A percentile compares a stretch with the other conserved stretches of the same genome.
These are phyloP conservation scores for Drosophila baimaii DNA, from an alignment of 1,140 invertebrate genomes.

Conservation along the genomic window DNA sequence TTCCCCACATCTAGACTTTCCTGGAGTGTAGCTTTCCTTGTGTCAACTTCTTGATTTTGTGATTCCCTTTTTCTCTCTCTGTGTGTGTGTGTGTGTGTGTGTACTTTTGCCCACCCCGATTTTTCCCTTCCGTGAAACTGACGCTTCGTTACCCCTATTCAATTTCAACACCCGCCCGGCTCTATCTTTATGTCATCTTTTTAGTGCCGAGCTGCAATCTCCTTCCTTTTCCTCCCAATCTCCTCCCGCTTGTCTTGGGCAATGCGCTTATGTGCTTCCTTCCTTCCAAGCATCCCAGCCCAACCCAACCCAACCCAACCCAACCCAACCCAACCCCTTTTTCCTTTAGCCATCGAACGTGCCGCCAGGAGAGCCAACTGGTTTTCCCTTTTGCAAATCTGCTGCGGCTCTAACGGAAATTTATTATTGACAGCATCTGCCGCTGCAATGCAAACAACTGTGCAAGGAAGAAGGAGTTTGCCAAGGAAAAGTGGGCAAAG, in stretches of 20 bases:
- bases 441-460: slow-evolving; percentile 79
- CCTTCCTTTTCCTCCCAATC: slow-evolving; percentile 39
- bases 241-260: slow-evolving; percentile 45
- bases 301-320: no score
- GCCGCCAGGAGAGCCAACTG: slow-evolving; percentile 52
- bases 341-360: slow-evolving; percentile 38
- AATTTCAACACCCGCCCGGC: slow-evolving; percentile 75
- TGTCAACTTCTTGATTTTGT: not conserved
- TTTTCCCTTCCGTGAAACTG: slow-evolving; percentile 7
- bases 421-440: slow-evolving; percentile 83
- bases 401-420: slow-evolving; percentile 82
- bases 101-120: not conserved
- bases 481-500: slow-evolving; percentile 21
- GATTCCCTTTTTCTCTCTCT: not conserved
- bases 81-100: not conserved
- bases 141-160: slow-evolving; percentile 67
- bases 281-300: slow-evolving; percentile 39
- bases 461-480: slow-evolving; percentile 48
- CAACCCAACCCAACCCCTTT: no score
- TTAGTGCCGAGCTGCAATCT: slow-evolving; percentile 66
- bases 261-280: slow-evolving; percentile 80
- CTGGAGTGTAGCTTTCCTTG: not conserved
- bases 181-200: slow-evolving; percentile 79
- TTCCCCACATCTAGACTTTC: not conserved
- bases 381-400: slow-evolving; percentile 67